Percentiles rank a stretch among this genome's conserved stretches.
These are phyloP conservation scores for Rhabditoides inermis DNA, from an alignment of 2,888 invertebrate species.

Conservation along the genomic window DNA sequence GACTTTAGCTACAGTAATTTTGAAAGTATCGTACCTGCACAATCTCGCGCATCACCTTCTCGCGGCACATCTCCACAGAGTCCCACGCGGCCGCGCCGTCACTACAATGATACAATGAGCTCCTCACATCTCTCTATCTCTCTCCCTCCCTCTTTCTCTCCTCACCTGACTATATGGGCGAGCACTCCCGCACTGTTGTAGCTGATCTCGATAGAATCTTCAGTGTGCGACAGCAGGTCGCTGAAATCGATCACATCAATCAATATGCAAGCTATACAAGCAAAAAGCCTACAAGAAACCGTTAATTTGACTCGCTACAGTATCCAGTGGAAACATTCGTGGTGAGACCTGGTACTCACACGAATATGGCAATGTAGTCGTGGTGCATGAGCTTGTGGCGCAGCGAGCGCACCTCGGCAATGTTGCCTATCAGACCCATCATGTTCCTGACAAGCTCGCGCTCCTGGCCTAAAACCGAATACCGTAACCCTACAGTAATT, in stretches of 20 bases:
- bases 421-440: slow-evolving; percentile 88
- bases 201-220: slow-evolving; percentile 84
- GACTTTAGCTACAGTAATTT: too few relatives aligned
- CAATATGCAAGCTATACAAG: slow-evolving; percentile 6
- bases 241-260: slow-evolving; percentile 54
- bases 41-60: too few relatives aligned
- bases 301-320: not conserved
- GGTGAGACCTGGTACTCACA: slow-evolving; percentile 40
- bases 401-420: slow-evolving; percentile 80
- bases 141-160: slow-evolving; percentile 58
- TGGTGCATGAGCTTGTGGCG: slow-evolving; percentile 75
- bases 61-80: too few relatives aligned
- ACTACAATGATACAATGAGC: too few relatives aligned
- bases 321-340: not conserved
- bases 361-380: slow-evolving; percentile 75
- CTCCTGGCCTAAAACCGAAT: not conserved
- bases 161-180: slow-evolving; percentile 88
- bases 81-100: too few relatives aligned
- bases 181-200: slow-evolving; percentile 65
- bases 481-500: not conserved
- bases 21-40: too few relatives aligned
- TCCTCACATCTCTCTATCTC: not conserved
- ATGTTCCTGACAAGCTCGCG: slow-evolving; percentile 86
- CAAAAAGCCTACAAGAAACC: not conserved
- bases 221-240: slow-evolving; percentile 71